Conservation (phyloP, 1,140 invertebrate genomes). For the Drosophila triauraria region DNA sequence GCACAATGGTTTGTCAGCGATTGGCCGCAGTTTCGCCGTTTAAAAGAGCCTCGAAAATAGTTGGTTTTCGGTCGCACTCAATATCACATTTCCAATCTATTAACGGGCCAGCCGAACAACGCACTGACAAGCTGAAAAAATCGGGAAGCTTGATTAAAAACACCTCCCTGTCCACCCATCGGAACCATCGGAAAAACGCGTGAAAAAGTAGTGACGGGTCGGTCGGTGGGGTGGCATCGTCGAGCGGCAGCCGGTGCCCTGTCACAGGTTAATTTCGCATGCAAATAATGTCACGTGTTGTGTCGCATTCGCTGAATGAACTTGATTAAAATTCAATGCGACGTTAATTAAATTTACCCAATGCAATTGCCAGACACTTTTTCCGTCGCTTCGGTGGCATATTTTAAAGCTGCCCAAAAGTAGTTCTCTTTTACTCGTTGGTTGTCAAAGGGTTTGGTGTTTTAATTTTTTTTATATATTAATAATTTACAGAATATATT, state of each 20-base stretch:
- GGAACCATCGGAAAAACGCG: slow-evolving; percentile 17
- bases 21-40: slow-evolving; percentile 16
- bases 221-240: no score
- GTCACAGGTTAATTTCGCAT: slow-evolving; percentile 80
- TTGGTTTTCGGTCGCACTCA: slow-evolving; percentile 14
- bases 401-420: slow-evolving; percentile 25
- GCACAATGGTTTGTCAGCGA: slow-evolving; percentile 7
- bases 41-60: slow-evolving; percentile 16
- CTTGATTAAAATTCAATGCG: slow-evolving; percentile 82
- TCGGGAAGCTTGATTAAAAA: slow-evolving; percentile 40
- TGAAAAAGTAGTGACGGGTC: slow-evolving; percentile 14
- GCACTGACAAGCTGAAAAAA: slow-evolving; percentile 15
- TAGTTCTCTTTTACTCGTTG: background rate
- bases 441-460: no score
- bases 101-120: slow-evolving; percentile 21
- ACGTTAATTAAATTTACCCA: slow-evolving; percentile 80
- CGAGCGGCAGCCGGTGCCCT: slow-evolving; percentile 21
- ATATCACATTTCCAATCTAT: slow-evolving; percentile 49
- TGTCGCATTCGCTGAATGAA: slow-evolving; percentile 73
- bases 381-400: slow-evolving; percentile 2
- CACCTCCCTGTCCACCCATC: background rate
- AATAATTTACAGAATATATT: no score
- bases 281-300: slow-evolving; percentile 80
- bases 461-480: no score
- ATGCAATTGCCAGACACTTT: slow-evolving; percentile 66